Evolutionary conservation across 2,113 vertebrate genomes (phyloP).

Genomic region (Candoia aspera): DNA sequence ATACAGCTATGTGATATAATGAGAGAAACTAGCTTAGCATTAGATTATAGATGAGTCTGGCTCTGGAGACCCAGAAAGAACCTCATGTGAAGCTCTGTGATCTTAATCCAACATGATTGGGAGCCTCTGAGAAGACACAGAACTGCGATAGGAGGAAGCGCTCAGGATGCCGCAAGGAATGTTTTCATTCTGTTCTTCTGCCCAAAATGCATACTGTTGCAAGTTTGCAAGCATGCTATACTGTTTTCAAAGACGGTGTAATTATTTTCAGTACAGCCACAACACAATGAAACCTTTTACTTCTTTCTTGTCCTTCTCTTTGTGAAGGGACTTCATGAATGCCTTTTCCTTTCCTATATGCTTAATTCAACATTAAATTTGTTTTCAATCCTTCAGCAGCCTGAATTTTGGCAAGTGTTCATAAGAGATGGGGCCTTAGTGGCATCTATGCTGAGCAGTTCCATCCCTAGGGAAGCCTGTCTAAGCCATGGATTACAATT

Average conservation of each 20-base stretch:
- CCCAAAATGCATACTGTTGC: background rate
- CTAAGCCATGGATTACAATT: background rate
- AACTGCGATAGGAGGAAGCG: background rate
- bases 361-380: background rate
- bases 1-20: background rate
- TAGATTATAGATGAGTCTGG: background rate
- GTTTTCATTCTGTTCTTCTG: background rate
- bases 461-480: background rate
- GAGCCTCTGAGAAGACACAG: background rate
- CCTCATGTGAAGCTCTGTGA: background rate
- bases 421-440: background rate
- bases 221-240: background rate
- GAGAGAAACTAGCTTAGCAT: background rate
- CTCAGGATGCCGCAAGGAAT: background rate
- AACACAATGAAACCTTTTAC: background rate
- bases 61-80: background rate
- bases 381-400: background rate
- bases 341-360: background rate
- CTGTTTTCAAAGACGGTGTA: background rate
- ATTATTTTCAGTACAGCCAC: background rate
- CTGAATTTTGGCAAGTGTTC: background rate
- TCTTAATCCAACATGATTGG: background rate
- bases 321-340: background rate
- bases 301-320: background rate
- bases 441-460: background rate